A percentile compares a stretch with the other conserved stretches of the same genome.
Evolutionary conservation across 1,140 invertebrate genomes (phyloP).

Genomic region (Solen grandis): DNA sequence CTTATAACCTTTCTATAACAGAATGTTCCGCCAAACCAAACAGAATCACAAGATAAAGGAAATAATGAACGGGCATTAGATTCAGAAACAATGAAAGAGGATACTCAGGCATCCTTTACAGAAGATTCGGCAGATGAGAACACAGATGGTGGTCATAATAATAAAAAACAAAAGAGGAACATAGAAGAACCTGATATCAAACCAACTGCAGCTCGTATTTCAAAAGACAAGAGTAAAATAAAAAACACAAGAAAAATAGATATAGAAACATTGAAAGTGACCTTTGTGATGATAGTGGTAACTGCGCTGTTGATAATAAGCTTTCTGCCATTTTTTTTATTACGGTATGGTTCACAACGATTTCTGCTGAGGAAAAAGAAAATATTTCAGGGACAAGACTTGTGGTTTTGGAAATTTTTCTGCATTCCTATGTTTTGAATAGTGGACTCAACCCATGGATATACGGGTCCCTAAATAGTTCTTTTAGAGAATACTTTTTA

Average conservation of each 20-base stretch:
- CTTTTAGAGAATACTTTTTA: no score
- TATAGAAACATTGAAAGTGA: background rate
- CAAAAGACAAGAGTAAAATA: background rate
- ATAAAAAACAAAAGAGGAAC: no score
- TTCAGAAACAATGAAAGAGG: no score
- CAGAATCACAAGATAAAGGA: background rate
- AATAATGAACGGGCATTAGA: background rate
- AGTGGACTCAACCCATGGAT: background rate
- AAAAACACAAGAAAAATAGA: background rate
- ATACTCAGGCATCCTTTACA: background rate
- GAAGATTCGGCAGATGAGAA: no score
- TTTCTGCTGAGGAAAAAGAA: background rate
- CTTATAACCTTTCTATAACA: no score
- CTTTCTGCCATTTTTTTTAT: no score
- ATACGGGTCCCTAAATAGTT: background rate
- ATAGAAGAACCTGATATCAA: no score
- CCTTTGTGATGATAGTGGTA: background rate
- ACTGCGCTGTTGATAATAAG: background rate
- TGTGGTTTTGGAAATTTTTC: background rate
- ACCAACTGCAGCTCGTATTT: no score
- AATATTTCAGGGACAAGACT: background rate
- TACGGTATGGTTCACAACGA: no score
- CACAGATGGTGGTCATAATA: no score
- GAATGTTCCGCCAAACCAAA: background rate
- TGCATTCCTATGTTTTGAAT: background rate